Conservation (phyloP, 2,888 invertebrate genomes). For the Lepetodrilus schrolli region DNA sequence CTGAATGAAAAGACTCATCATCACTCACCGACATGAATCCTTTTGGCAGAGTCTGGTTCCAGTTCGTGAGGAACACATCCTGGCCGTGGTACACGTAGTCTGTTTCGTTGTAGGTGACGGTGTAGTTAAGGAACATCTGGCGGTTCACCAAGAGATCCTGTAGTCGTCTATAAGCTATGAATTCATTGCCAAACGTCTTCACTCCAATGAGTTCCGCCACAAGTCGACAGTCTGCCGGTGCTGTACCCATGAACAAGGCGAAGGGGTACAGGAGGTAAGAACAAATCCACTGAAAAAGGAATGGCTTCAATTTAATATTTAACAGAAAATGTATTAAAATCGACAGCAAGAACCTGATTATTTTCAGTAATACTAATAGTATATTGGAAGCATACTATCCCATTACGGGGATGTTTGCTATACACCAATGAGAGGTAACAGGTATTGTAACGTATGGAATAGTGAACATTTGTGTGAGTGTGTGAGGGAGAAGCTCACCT, state of each 20-base stretch:
- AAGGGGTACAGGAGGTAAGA: slow-evolving; percentile 93
- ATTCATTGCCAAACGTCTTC: slow-evolving; percentile 94
- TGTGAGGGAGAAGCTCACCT: too few relatives aligned
- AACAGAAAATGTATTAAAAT: too few relatives aligned
- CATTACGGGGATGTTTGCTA: too few relatives aligned
- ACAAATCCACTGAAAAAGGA: slow-evolving; percentile 77
- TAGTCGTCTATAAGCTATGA: slow-evolving; percentile 85
- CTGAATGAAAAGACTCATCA: too few relatives aligned
- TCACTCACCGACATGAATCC: slow-evolving; percentile 42
- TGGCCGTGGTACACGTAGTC: slow-evolving; percentile 18
- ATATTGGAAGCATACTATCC: too few relatives aligned
- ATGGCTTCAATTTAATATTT: background rate
- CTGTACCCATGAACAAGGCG: slow-evolving; percentile 87
- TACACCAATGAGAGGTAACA: too few relatives aligned
- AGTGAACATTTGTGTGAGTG: too few relatives aligned
- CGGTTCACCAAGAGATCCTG: slow-evolving; percentile 33
- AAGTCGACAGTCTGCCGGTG: slow-evolving; percentile 81
- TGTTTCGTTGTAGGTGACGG: slow-evolving; percentile 8
- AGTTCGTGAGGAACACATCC: slow-evolving; percentile 32
- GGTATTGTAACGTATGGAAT: too few relatives aligned
- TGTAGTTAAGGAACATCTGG: slow-evolving; percentile 37
- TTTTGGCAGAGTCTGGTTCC: slow-evolving; percentile 32
- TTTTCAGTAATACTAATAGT: too few relatives aligned
- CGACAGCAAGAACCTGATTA: too few relatives aligned
- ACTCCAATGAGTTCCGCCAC: slow-evolving; percentile 90